Base-by-base conservation (phyloP, 2,888 invertebrate species). In the Dynastes grantii region DNA sequence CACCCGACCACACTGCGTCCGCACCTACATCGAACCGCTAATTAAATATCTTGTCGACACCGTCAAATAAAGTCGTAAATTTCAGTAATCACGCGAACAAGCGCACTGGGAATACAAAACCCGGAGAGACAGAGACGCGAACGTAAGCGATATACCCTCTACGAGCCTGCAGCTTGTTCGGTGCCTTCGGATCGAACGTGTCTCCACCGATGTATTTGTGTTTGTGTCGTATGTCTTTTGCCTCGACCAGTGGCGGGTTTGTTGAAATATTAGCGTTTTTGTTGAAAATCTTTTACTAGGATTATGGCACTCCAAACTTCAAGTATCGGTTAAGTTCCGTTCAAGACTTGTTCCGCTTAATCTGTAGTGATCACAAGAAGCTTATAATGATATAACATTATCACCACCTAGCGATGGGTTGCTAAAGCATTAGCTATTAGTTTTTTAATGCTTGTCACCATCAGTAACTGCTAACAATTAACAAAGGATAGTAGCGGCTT, bases 11-110 rank as follows among this genome's bases (percentile, higher is more conserved):
- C 81, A 85, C 85, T 83, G 82, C 82, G 84, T 81, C 86, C 85
- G 86, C 86, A 86, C 85, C 85, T 86, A 86, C 85, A 85, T 84
- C 85, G 83, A 84, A 84, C 85, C 85, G 84, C 87, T 87, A 87
- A 87, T 86, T 86, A 87, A 87, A 86, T 86, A 85, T 86, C 87
- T 85, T 86, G 86, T 87, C 85, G 85, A 87, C 87, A 86, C 84
- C 84, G 81, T 84, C 84, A 84, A 85, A 86, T 86, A 85, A 85
- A 87, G 86, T 83, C 85, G 85, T 87, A 87, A 86, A 87, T 87
- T 86, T 83, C 82, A 81, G 81, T 83, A 85, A 84, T 84, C 83
- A 84, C 84, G 84, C 83, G 83, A 84, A 85, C 84, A 83, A 83
- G 81, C 79, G 71, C 76, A 63, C 73, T 55, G 70, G 79, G 79